phyloP scores from a whole-genome alignment of 1,140 invertebrate genomes.

The Mizuhopecten yessoensis region DNA sequence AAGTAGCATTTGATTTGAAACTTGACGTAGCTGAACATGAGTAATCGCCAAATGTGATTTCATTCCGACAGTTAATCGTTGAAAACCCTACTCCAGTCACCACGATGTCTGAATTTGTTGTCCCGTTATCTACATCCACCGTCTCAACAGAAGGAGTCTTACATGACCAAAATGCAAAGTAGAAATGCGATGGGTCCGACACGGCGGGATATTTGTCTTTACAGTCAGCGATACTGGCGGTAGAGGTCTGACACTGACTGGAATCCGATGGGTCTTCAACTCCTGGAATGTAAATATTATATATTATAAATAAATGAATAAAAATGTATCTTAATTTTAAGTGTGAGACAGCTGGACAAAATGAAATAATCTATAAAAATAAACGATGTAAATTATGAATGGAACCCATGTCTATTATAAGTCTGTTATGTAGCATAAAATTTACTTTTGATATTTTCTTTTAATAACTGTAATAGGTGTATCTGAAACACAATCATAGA shows the following conservation, averaged over 20 bases:
- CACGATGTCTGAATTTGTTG: conserved; percentile 37
- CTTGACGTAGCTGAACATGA: conserved; percentile 39
- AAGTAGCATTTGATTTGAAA: conserved; percentile 30
- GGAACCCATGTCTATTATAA: too few relatives aligned
- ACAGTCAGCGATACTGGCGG: conserved; percentile 49
- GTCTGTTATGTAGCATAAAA: too few relatives aligned
- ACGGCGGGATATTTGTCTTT: conserved; percentile 20
- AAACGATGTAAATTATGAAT: too few relatives aligned
- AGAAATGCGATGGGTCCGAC: conserved; percentile 35
- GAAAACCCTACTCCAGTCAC: conserved; percentile 53
- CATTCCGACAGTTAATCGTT: conserved; percentile 46
- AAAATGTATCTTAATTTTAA: too few relatives aligned
- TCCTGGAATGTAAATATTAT: too few relatives aligned
- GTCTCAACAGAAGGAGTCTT: conserved; percentile 33
- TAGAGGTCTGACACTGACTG: conserved; percentile 51
- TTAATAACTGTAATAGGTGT: too few relatives aligned
- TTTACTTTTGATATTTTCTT: too few relatives aligned
- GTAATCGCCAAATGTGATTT: conserved; percentile 47
- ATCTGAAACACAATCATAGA: too few relatives aligned
- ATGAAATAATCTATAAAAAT: too few relatives aligned
- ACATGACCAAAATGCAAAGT: conserved; percentile 52
- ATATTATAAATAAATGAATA: too few relatives aligned
- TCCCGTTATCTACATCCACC: conserved; percentile 43
- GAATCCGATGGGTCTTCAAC: conserved; percentile 46
- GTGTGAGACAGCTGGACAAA: too few relatives aligned